These are phyloP conservation scores for Macrostomum lignano DNA, from an alignment of 1,140 invertebrate species.

Conservation along the genomic window DNA sequence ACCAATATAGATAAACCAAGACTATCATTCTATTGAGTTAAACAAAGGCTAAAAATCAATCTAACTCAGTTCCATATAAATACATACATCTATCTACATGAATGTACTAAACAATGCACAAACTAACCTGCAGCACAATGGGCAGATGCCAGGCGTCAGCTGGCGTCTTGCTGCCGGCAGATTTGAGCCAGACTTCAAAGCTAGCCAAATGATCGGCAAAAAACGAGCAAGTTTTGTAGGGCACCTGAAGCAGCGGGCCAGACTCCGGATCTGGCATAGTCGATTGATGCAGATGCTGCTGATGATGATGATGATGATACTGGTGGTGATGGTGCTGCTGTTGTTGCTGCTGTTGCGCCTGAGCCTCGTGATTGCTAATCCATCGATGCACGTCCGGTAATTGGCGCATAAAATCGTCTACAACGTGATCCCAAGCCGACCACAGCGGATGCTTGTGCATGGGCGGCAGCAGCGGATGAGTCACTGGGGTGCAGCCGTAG, in stretches of 20 bases:
- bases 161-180: constrained; percentile 42
- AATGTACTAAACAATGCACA: too few relatives aligned
- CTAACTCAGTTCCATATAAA: too few relatives aligned
- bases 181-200: constrained; percentile 73
- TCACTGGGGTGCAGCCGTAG: constrained; percentile 78
- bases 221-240: constrained; percentile 63
- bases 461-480: constrained; percentile 50
- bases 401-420: constrained; percentile 68
- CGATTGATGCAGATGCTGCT: too few relatives aligned
- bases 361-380: too few relatives aligned
- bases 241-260: constrained; percentile 14
- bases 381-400: constrained; percentile 37
- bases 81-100: too few relatives aligned
- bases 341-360: constrained; percentile 1
- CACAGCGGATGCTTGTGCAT: constrained; percentile 43
- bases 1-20: too few relatives aligned
- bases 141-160: constrained; percentile 86
- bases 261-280: too few relatives aligned
- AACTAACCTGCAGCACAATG: constrained; percentile 71
- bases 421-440: constrained; percentile 73
- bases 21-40: too few relatives aligned
- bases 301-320: too few relatives aligned
- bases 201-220: constrained; percentile 92
- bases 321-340: not conserved
- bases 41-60: too few relatives aligned